A percentile compares a stretch with the other conserved stretches of the same genome.
Evolutionary conservation across 2,113 vertebrate genomes (phyloP).

Genomic region (Galemys pyrenaicus): DNA sequence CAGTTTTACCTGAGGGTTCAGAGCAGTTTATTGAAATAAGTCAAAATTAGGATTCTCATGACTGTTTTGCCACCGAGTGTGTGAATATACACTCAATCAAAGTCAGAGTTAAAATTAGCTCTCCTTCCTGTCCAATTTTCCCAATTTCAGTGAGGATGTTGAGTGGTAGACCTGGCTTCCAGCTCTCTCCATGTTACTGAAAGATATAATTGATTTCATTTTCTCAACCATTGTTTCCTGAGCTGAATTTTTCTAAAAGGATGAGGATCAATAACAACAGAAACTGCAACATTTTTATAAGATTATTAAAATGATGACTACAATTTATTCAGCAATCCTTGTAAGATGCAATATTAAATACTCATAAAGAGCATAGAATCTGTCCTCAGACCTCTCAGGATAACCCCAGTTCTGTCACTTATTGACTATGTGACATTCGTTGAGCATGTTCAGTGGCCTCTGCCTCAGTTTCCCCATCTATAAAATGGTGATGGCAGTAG

Average conservation of each 20-base stretch:
- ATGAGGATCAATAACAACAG: background rate
- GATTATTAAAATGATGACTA: background rate
- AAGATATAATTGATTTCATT: background rate
- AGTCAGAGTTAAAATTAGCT: background rate
- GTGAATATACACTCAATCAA: background rate
- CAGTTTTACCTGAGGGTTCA: background rate
- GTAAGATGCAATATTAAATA: background rate
- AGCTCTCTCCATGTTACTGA: background rate
- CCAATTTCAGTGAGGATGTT: background rate
- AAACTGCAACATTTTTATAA: background rate
- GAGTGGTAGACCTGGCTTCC: background rate
- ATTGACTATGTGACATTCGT: background rate
- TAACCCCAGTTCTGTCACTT: background rate
- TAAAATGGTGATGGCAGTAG: background rate
- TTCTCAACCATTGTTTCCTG: background rate
- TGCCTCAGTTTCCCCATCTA: background rate
- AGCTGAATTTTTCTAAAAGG: background rate
- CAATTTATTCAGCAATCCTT: background rate
- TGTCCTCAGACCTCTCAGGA: background rate
- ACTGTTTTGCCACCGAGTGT: background rate
- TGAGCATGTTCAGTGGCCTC: background rate
- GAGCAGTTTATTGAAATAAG: background rate
- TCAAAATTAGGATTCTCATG: background rate
- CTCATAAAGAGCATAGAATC: background rate
- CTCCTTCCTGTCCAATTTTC: background rate